Evolutionary conservation across 2,888 invertebrate species (phyloP), one percentile per base, ranked within the genome.

Genomic region (Coleophora flavipennella): DNA sequence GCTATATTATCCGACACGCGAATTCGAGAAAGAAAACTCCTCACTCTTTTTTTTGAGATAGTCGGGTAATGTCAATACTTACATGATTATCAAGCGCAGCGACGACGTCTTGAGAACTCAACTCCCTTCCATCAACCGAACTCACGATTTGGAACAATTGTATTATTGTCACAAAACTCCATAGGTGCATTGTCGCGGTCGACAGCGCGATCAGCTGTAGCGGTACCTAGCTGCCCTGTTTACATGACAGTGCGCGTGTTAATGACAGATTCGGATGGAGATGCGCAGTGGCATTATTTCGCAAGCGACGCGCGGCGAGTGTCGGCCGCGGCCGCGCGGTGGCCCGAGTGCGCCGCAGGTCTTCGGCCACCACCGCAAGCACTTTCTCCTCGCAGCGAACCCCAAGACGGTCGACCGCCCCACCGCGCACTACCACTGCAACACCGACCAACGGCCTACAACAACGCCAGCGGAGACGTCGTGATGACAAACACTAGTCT

Each of bases 311-410:
- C 70, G 61, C 73, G 74, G 73, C 75, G 75, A 73, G 70, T 73
- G 75, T 69, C 77, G 81, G 75, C 78, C 75, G 70, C 77, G 73
- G 72, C 74, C 78, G 77, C 74, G 70, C 72, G 72, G 70, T 61
- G 56, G 66, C 73, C 72, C 65, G 72, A 41, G 39, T 70, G 57
- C 59, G 59, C 55, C 57, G 60, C 57, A 67, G 62, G 62, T 70
- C 77, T 70, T 65, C 74, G 67, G 57, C 79, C 79, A 79, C 75
- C 77, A 73, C 79, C 72, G 65, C 64, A 54, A 61, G 50, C 48
- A 79, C 83, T 84, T 84, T 83, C 83, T 70, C 83, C 67, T 64
- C 67, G 54, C 63, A 56, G 67, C 71, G 67, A 76, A 73, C 73
- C 67, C 62, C 53, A 58, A 33, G 45, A 35, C 20, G 20, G 39